These are phyloP conservation scores for Eupithecia pulchellata DNA, from an alignment of 2,888 invertebrate genomes.

Conservation along the genomic window DNA sequence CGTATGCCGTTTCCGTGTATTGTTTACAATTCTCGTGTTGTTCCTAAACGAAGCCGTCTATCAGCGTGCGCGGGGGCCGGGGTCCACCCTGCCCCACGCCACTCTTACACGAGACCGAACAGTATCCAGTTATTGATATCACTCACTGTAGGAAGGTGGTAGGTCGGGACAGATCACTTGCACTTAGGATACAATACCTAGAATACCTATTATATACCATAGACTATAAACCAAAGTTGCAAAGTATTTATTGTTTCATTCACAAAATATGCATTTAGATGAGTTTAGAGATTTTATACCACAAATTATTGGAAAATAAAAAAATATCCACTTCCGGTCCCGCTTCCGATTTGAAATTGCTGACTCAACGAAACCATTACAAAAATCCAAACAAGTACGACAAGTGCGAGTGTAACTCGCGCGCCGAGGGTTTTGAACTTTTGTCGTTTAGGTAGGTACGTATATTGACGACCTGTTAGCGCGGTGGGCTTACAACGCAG, in stretches of 20 bases:
- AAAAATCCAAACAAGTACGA: neutral
- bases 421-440: too few species aligned
- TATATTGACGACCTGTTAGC: too few species aligned
- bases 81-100: neutral
- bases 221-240: neutral
- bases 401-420: too few species aligned
- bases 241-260: neutral
- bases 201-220: too few species aligned
- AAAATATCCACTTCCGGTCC: neutral
- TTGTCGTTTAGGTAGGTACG: too few species aligned
- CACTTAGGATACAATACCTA: neutral
- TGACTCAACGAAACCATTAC: neutral
- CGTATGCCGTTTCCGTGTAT: constrained; percentile 8
- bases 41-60: neutral
- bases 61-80: neutral
- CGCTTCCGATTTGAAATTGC: neutral
- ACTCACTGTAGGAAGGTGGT: neutral
- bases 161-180: neutral
- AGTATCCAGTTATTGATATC: neutral
- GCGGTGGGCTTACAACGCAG: too few species aligned
- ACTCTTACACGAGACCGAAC: neutral
- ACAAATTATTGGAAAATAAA: too few species aligned
- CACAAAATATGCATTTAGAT: too few species aligned
- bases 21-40: neutral
- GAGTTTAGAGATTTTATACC: too few species aligned